Conservation (phyloP, 2,113 vertebrate genomes). For the Reinhardtius hippoglossoides region DNA sequence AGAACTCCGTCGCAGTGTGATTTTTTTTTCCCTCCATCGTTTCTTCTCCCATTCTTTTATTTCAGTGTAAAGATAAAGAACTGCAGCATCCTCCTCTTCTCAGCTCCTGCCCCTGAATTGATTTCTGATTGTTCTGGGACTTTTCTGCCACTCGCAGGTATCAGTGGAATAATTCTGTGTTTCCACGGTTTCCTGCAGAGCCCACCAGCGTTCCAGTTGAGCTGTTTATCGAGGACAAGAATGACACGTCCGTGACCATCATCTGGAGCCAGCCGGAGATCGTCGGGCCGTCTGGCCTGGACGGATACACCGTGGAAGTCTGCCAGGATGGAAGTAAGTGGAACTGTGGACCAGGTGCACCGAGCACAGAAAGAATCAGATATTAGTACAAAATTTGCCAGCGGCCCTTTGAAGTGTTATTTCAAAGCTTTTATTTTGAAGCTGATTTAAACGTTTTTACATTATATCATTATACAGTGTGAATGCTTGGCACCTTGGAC, state of each 20-base stretch:
- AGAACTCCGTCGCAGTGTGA: neutral
- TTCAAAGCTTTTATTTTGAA: neutral
- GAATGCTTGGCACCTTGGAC: neutral
- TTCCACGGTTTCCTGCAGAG: slow-evolving; percentile 73
- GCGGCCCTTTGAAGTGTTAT: no score
- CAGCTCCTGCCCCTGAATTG: neutral
- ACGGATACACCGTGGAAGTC: slow-evolving; percentile 90
- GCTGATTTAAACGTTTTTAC: neutral
- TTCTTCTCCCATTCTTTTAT: neutral
- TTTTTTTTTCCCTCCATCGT: neutral
- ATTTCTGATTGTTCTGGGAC: neutral
- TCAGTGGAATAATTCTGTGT: neutral
- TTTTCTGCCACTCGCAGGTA: neutral
- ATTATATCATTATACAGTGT: neutral
- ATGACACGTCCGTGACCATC: slow-evolving; percentile 85
- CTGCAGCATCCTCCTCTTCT: neutral
- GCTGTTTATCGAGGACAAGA: slow-evolving; percentile 90
- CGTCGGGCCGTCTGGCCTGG: slow-evolving; percentile 82
- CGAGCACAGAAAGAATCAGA: no score
- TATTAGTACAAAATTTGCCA: no score
- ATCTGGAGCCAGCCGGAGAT: slow-evolving; percentile 90
- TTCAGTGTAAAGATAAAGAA: neutral
- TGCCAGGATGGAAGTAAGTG: slow-evolving; percentile 92
- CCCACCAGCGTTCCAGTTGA: slow-evolving; percentile 86
- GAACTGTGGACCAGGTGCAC: slow-evolving; percentile 9